Conservation (phyloP, 2,113 vertebrate genomes). For the Loxodonta africana region DNA sequence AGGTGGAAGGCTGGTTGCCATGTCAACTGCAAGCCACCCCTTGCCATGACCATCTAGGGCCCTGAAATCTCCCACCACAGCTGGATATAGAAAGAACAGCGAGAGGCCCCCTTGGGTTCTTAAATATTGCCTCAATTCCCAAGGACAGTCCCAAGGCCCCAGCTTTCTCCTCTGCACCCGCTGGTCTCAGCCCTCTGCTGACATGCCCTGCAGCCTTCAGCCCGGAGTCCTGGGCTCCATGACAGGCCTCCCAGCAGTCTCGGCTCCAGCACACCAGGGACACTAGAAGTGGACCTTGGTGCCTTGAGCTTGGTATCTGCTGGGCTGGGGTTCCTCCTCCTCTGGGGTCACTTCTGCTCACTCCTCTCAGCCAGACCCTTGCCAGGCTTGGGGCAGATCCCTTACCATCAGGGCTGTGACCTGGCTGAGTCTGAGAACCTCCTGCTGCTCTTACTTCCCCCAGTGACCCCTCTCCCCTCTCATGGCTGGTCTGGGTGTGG, state of each 20-base stretch:
- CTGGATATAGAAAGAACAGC: neutral
- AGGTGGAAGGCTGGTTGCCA: neutral
- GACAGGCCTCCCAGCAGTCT: neutral
- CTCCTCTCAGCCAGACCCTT: neutral
- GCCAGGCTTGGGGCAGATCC: neutral
- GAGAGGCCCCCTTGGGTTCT: neutral
- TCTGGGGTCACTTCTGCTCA: neutral
- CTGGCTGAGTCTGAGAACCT: neutral
- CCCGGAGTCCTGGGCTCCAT: neutral
- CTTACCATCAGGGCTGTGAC: neutral
- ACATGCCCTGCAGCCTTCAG: neutral
- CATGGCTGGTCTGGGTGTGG: neutral
- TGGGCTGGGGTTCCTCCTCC: neutral
- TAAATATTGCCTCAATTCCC: neutral
- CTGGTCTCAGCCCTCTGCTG: constrained; percentile 66
- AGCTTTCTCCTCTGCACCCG: neutral
- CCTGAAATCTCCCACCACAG: neutral
- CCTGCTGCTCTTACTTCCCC: neutral
- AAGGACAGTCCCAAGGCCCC: neutral
- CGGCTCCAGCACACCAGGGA: neutral
- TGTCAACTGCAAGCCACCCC: neutral
- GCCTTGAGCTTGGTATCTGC: neutral
- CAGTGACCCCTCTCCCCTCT: neutral
- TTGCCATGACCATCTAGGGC: neutral
- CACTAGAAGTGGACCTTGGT: neutral